Evolutionary conservation across 2,113 vertebrate species (phyloP).

Genomic region (Pygoscelis adeliae): DNA sequence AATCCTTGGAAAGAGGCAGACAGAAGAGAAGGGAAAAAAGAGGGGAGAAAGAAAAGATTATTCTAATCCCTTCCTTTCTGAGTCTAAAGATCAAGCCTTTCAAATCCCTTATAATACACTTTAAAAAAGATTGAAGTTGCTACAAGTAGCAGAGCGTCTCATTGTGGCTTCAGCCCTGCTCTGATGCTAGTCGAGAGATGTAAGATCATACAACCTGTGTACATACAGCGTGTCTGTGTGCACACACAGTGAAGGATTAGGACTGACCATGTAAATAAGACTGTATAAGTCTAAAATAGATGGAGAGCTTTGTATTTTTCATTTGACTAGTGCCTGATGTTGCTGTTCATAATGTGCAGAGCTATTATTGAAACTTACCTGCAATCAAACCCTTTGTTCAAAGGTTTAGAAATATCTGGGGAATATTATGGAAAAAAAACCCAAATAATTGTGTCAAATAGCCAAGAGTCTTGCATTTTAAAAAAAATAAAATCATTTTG

Average conservation of each 20-base stretch:
- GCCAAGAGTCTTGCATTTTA: not conserved
- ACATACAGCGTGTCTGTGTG: not conserved
- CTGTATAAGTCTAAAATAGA: not conserved
- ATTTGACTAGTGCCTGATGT: not conserved
- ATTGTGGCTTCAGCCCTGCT: not conserved
- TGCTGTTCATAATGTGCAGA: not conserved
- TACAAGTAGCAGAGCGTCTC: not conserved
- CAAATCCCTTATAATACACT: not conserved
- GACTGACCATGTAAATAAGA: not conserved
- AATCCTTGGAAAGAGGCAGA: not conserved
- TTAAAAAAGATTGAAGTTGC: not conserved
- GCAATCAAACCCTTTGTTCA: not conserved
- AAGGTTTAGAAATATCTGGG: not conserved
- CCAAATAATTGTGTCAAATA: not conserved
- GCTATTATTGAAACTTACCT: not conserved
- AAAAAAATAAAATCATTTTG: not conserved
- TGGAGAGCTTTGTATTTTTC: not conserved
- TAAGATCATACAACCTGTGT: not conserved
- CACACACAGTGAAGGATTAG: not conserved
- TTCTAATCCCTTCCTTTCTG: not conserved
- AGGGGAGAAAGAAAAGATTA: not conserved
- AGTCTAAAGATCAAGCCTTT: not conserved
- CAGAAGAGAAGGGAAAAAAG: rapidly evolving
- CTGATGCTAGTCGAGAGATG: not conserved
- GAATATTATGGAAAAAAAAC: not conserved